phyloP scores from a whole-genome alignment of 2,113 vertebrate genomes.

The Pseudopipra pipra region DNA sequence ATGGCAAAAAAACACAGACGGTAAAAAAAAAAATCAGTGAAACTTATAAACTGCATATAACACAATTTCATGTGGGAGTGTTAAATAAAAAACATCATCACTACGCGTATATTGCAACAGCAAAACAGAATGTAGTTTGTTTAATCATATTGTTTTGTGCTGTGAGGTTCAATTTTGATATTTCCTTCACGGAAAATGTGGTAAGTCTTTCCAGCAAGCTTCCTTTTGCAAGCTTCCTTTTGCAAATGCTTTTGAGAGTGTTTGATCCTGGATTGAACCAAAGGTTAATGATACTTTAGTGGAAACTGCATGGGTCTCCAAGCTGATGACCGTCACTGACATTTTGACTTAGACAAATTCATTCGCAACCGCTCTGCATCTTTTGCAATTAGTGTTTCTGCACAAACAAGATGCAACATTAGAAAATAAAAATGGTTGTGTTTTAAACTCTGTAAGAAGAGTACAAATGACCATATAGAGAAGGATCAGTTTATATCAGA shows the following conservation, averaged over 20 bases:
- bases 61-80: not conserved
- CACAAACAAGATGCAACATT: not conserved
- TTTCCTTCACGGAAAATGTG: not conserved
- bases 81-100: not conserved
- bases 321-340: not conserved
- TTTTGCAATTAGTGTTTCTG: not conserved
- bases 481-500: not conserved
- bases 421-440: not conserved
- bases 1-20: not conserved
- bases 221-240: not conserved
- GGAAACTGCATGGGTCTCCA: not conserved
- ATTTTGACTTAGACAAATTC: not conserved
- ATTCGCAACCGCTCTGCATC: not conserved
- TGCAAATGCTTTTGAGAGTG: not conserved
- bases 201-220: not conserved
- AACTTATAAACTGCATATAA: not conserved
- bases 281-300: not conserved
- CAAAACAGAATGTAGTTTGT: not conserved
- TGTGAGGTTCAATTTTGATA: not conserved
- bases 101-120: not conserved
- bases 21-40: not conserved
- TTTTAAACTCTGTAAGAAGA: not conserved
- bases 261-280: not conserved
- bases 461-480: not conserved
- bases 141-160: not conserved